Evolutionary conservation across 2,888 invertebrate genomes (phyloP).

Genomic region (Dryomyza anilis): DNA sequence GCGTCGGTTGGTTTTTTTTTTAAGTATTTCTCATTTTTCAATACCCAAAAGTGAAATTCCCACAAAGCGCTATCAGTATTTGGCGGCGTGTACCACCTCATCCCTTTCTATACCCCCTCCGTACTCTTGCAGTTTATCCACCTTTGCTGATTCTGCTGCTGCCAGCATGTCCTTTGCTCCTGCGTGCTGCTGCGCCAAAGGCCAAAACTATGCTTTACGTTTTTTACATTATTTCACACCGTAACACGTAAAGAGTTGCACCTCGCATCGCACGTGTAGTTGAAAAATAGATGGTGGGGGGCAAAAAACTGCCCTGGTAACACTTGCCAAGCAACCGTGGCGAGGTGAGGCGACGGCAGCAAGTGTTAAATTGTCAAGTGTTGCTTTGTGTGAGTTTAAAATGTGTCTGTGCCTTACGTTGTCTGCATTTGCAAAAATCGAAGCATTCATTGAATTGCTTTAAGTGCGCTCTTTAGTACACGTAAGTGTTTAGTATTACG

Average conservation of each 20-base stretch:
- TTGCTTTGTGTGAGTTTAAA: neutral
- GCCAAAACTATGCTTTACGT: conserved; percentile 3
- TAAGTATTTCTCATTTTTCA: neutral
- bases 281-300: neutral
- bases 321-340: no score
- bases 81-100: neutral
- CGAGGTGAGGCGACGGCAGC: neutral
- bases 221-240: neutral
- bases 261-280: no score
- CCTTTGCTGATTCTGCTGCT: no score
- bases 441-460: conserved; percentile 22
- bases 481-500: neutral
- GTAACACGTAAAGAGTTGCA: neutral
- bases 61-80: conserved; percentile 15
- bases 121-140: no score
- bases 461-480: conserved; percentile 6
- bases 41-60: conserved; percentile 9
- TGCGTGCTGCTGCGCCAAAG: neutral
- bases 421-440: conserved; percentile 13
- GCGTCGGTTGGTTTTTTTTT: no score
- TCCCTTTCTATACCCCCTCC: neutral
- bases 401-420: neutral
- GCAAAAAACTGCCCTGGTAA: no score
- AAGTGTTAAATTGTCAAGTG: conserved; percentile 19
- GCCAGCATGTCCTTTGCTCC: no score